Evolutionary conservation across 2,888 invertebrate genomes (phyloP), one percentile per base, ranked within the genome.

Genomic region (Seira sanloemensis): DNA sequence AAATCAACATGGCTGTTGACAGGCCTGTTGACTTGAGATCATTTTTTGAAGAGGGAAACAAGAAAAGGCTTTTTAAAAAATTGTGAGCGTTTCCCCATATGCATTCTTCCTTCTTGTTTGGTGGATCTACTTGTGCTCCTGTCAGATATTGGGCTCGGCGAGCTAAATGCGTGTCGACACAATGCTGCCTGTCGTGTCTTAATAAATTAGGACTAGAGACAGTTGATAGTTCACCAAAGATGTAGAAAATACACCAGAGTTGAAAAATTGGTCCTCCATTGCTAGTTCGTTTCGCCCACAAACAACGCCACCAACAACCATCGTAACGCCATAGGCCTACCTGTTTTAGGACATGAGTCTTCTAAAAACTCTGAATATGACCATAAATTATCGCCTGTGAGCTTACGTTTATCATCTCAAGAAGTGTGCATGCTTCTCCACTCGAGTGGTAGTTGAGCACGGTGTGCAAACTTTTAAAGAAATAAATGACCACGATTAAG

Each of bases 171-270:
- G 74, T 84, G 84, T 84, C 78, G 84, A 84, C 84, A 84, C 84
- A 84, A 78, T 84, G 78, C 84, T 83, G 78, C 68, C 83, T 73
- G 84, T 84, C 78, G 78, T 84, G 84, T 84, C 84, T 84, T 84
- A 84, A 84, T 84, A 84, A 84, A 84, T 84, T 84, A 84, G 78
- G 50, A 54, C 73, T 19, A 78, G 84, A 68, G 84, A 84, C 83
- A 78, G 83, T 78, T 83, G 83, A 82, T 76, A 77, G 78, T 78
- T 83, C 78, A 83, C 78, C 19, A 23, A 74, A 67, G 68, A 83
- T 78, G 37, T 37, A 37, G 37, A 37, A 37, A 37, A 37, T 37
- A 74, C 78, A 83, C 73, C 83, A 84, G 69, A 78, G 62, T 23
- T 67, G 67, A 24, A 37, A 37, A 37, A 37, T 37, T 37, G 37